Conservation (phyloP, 2,797 vertebrate genomes). For the Thalassophryne amazonica region DNA sequence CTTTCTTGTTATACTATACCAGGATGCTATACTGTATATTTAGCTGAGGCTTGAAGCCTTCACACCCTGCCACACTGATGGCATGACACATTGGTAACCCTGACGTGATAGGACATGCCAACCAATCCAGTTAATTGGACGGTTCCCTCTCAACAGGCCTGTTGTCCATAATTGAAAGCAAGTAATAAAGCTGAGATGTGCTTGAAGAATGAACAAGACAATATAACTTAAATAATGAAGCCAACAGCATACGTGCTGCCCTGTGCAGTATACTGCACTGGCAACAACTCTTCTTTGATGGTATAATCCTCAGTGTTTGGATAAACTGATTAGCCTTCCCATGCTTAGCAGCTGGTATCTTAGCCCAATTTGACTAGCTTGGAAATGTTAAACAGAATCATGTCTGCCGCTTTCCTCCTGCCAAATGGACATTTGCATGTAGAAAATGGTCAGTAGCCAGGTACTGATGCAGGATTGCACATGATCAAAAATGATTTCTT, state of each 20-base stretch:
- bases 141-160: slow-evolving; percentile 39
- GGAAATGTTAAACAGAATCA: slow-evolving; percentile 55
- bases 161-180: slow-evolving; percentile 48
- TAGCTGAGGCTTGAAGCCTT: slow-evolving; percentile 38
- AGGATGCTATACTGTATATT: slow-evolving; percentile 21
- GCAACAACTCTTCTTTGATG: slow-evolving; percentile 53
- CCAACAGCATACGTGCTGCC: slow-evolving; percentile 47
- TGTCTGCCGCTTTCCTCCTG: slow-evolving; percentile 33
- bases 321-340: slow-evolving; percentile 63
- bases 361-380: slow-evolving; percentile 58
- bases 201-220: slow-evolving; percentile 35
- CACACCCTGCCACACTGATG: slow-evolving; percentile 40
- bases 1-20: slow-evolving; percentile 9
- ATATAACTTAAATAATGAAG: slow-evolving; percentile 44
- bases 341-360: slow-evolving; percentile 59
- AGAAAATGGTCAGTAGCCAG: slow-evolving; percentile 61
- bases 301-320: slow-evolving; percentile 54
- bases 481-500: slow-evolving; percentile 64
- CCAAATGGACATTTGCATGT: slow-evolving; percentile 54
- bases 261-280: slow-evolving; percentile 39
- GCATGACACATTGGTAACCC: slow-evolving; percentile 28
- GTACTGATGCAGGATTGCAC: slow-evolving; percentile 51
- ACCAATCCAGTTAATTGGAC: slow-evolving; percentile 67
- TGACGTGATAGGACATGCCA: slow-evolving; percentile 60
- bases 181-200: slow-evolving; percentile 57